A percentile compares a stretch with the other conserved stretches of the same genome.
phyloP scores from a whole-genome alignment of 2,797 vertebrate genomes.

The Scolopax bukidnonensis region DNA sequence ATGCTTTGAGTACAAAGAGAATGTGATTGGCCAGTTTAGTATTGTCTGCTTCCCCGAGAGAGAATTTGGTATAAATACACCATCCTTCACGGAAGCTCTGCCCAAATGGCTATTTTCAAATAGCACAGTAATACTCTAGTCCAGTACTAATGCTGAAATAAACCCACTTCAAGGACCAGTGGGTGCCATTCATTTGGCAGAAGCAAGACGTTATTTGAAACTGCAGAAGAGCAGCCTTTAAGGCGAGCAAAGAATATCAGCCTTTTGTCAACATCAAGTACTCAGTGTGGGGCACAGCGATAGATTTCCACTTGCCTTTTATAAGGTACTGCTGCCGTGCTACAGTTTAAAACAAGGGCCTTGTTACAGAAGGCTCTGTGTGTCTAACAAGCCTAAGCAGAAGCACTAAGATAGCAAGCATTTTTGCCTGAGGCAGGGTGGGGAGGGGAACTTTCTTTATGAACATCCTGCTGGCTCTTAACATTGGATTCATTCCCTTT shows the following conservation, averaged over 20 bases:
- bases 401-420: not conserved
- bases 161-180: not conserved
- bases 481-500: not conserved
- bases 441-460: not conserved
- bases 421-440: not conserved
- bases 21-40: rapidly evolving
- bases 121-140: not conserved
- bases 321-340: not conserved
- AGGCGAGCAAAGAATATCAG: not conserved
- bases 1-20: not conserved
- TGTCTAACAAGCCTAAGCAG: not conserved
- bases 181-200: not conserved
- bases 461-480: not conserved
- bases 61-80: not conserved
- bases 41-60: not conserved
- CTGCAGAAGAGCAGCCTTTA: not conserved
- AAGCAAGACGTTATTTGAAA: not conserved
- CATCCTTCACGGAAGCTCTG: not conserved
- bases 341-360: not conserved
- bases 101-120: not conserved
- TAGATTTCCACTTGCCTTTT: not conserved
- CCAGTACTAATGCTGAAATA: not conserved
- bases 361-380: not conserved
- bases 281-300: not conserved
- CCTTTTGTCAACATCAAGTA: not conserved